Evolutionary conservation across 2,113 vertebrate species (phyloP), one percentile per base, ranked within the genome.

Genomic region (Alligator sinensis): DNA sequence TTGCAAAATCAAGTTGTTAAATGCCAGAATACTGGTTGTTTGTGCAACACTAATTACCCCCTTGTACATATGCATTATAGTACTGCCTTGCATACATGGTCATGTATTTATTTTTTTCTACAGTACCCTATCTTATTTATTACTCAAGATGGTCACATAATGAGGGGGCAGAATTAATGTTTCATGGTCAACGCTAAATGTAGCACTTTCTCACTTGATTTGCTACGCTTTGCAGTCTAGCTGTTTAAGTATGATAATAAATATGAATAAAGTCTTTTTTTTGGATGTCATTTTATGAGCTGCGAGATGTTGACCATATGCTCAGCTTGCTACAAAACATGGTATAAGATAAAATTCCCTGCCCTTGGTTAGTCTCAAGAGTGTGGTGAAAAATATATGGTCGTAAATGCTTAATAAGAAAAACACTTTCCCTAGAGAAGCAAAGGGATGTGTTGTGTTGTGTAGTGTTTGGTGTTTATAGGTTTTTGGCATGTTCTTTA

Each of bases 11-110:
- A 77, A 74, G 80, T 4, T 85, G 17, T 60, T 38, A 6, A 0
- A 30, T 60, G 5, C 28, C 27, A 58, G 64, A 6, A 18, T 27
- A 86, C 21, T 55, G 63, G 61, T 28, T 77, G 66, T 13, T 27
- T 81, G 18, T 27, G 34, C 63, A 27, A 38, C 59, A 64, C 63
- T 30, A 68, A 79, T 79, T 83, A 5, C n/a, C 30, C n/a, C 84
- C 55, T 85, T 25, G 5, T 75, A 12, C 1, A 1, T 54, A 55
- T 3, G 0, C 34, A 3, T 2, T 4, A 70, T 34, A 30, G 34
- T 21, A 63, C 62, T 21, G 30, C 14, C 21, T 5, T 54, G 27
- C 13, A 55, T 78, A 60, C 18, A 70, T 21, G 10, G 21, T 21
- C 18, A 34, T 30, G 11, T 30, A 21, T 70, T 70, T 70, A 70